Evolutionary conservation across 2,797 vertebrate species (phyloP).

Genomic region (Gambusia yucatana): DNA sequence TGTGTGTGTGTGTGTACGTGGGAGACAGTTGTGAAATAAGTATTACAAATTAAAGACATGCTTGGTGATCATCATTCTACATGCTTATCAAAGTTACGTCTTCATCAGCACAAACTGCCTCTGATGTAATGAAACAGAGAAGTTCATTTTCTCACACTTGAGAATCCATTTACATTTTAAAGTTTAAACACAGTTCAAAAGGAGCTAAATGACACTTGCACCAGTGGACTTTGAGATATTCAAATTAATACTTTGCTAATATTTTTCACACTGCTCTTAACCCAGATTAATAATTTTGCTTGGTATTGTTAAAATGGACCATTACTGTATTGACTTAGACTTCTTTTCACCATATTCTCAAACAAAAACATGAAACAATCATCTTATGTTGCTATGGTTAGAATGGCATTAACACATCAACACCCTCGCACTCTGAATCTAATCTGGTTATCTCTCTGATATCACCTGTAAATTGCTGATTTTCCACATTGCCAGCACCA

Average conservation of each 20-base stretch:
- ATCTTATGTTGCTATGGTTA: neutral
- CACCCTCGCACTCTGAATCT: neutral
- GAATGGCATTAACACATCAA: neutral
- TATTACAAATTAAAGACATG: constrained; percentile 43
- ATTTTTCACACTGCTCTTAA: neutral
- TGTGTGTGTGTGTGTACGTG: constrained; percentile 4
- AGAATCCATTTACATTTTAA: neutral
- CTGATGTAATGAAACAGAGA: constrained; percentile 27
- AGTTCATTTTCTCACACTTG: constrained; percentile 9
- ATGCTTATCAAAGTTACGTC: constrained; percentile 28
- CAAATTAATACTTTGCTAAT: neutral
- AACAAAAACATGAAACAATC: neutral
- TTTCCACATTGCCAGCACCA: neutral
- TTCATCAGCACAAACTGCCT: constrained; percentile 19
- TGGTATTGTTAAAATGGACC: neutral
- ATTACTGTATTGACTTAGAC: neutral
- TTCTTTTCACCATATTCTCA: neutral
- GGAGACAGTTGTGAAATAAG: constrained; percentile 50
- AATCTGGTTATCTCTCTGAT: neutral
- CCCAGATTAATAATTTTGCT: neutral
- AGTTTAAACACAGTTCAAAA: neutral
- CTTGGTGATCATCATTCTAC: constrained; percentile 34
- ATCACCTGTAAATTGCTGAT: neutral
- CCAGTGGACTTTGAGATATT: neutral
- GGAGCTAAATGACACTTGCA: neutral